Conservation (phyloP, 64 coral and sea anemone species). For the Pocillopora damicornis region DNA sequence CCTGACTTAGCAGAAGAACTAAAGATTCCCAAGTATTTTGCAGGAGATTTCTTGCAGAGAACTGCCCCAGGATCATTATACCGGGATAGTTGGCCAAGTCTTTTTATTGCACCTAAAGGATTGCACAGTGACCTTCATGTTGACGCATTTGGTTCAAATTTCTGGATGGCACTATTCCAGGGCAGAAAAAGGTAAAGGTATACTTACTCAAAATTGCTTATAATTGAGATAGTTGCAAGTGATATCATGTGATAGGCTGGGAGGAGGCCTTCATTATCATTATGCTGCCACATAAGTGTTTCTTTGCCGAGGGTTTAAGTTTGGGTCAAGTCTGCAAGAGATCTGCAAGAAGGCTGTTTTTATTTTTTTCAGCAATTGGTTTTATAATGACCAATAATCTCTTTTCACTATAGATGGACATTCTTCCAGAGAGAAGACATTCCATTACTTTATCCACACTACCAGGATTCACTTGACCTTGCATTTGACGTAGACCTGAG, state of each 20-base stretch:
- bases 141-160: slow-evolving; percentile 67
- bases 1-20: slow-evolving; percentile 38
- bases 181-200: slow-evolving; percentile 55
- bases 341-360: background rate
- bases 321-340: too few species aligned
- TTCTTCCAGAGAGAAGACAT: slow-evolving; percentile 47
- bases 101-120: slow-evolving; percentile 57
- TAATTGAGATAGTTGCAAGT: too few species aligned
- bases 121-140: slow-evolving; percentile 48
- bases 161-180: slow-evolving; percentile 71
- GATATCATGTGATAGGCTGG: too few species aligned
- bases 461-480: slow-evolving; percentile 46
- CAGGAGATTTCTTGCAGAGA: slow-evolving; percentile 53
- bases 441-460: slow-evolving; percentile 59
- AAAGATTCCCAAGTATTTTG: slow-evolving; percentile 58
- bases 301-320: too few species aligned
- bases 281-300: too few species aligned
- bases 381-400: background rate
- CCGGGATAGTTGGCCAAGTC: slow-evolving; percentile 56
- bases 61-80: slow-evolving; percentile 34
- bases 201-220: too few species aligned
- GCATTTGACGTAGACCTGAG: slow-evolving; percentile 47
- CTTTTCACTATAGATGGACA: slow-evolving; percentile 35
- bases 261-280: too few species aligned
- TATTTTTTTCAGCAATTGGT: background rate